Conservation (phyloP, 2,797 vertebrate species). For the Tauraco hartlaubi region DNA sequence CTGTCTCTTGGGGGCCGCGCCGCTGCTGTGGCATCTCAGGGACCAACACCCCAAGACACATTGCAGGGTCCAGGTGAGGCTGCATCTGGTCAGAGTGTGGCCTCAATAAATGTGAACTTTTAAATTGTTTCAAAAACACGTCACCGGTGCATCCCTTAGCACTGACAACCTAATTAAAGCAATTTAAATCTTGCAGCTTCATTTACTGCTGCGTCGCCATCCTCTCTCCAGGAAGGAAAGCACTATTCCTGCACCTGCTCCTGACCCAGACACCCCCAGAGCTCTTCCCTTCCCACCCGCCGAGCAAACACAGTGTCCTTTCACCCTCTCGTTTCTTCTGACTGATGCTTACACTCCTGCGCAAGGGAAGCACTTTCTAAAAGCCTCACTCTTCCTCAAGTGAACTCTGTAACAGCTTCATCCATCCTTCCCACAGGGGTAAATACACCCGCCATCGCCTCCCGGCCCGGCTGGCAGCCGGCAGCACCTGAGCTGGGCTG, state of each 20-base stretch:
- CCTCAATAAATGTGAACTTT: neutral
- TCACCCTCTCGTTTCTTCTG: neutral
- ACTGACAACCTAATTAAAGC: neutral
- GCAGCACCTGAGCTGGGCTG: neutral
- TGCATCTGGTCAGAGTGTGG: neutral
- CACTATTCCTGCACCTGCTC: neutral
- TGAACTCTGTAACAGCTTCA: neutral
- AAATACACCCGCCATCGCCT: neutral
- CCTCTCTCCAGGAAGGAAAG: neutral
- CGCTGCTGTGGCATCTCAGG: too few species aligned
- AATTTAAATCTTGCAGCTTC: neutral
- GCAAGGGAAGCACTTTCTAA: neutral
- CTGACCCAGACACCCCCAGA: accelerated
- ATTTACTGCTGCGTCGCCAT: neutral
- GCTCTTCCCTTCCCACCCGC: neutral
- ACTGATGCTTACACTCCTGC: neutral
- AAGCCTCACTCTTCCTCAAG: neutral
- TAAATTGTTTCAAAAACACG: neutral
- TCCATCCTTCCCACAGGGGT: accelerated
- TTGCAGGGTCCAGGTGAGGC: accelerated
- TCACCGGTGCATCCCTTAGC: neutral
- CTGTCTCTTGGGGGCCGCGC: neutral
- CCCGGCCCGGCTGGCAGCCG: neutral
- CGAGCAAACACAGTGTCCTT: accelerated
- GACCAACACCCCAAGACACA: neutral